These are phyloP conservation scores for Boleophthalmus pectinirostris DNA, from an alignment of 2,113 vertebrate species.

Conservation along the genomic window DNA sequence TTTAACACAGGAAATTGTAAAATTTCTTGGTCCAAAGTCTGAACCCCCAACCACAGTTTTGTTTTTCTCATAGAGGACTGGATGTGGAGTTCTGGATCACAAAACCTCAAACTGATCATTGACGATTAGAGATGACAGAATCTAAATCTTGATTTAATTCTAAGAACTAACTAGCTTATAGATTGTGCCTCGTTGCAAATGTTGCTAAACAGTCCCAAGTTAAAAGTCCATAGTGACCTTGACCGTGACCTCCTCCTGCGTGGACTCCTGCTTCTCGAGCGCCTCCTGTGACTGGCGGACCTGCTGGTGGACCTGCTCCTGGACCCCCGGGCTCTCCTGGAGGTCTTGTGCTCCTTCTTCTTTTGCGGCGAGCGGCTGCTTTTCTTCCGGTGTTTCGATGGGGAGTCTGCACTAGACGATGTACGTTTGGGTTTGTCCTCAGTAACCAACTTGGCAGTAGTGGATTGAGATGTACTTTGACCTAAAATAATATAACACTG, in stretches of 20 bases:
- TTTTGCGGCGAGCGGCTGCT: conserved; percentile 54
- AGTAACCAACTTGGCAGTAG: conserved; percentile 1
- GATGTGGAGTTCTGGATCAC: too few relatives aligned
- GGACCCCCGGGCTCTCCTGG: conserved; percentile 52
- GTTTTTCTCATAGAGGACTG: too few relatives aligned
- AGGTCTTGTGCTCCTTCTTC: conserved; percentile 52
- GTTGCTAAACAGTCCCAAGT: not conserved
- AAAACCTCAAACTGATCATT: too few relatives aligned
- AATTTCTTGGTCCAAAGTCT: too few relatives aligned
- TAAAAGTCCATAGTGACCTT: conserved; percentile 1
- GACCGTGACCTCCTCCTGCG: conserved; percentile 66
- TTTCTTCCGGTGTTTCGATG: conserved; percentile 53
- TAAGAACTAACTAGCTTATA: too few relatives aligned
- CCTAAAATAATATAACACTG: conserved; percentile 4
- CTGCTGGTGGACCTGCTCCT: conserved; percentile 7
- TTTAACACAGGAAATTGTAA: too few relatives aligned
- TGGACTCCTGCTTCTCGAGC: conserved; percentile 62
- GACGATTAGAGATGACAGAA: too few relatives aligned
- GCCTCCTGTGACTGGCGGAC: conserved; percentile 53
- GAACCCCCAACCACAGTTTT: too few relatives aligned
- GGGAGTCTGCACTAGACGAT: conserved; percentile 36
- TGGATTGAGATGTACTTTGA: conserved; percentile 3
- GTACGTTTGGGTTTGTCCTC: not conserved
- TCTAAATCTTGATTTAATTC: too few relatives aligned
- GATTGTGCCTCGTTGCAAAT: too few relatives aligned